Base-by-base conservation (phyloP, 2,797 vertebrate species). In the Enoplosus armatus region DNA sequence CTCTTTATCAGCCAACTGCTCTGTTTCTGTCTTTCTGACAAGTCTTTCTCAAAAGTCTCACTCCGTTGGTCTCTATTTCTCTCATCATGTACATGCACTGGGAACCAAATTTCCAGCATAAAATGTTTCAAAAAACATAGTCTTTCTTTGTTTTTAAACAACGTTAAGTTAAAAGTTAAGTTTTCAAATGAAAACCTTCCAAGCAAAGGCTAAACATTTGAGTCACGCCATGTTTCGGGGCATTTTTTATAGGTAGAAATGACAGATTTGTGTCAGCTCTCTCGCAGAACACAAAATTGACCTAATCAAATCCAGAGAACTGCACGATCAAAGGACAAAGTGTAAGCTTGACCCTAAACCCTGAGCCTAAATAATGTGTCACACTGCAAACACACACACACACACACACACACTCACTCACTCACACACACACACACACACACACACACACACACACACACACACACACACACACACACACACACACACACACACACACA, bases 311-410 rank as follows among this genome's bases (percentile, higher is more conserved):
- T 75, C 33, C 68, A 31, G 35, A 78, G 48, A 84, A 78, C 60
- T 66, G 24, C 24, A 37, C 55, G 85, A 86, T 88, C 82, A 90
- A 88, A 90, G 60, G 26, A 77, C 75, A 67, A 66, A 48, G 75
- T 53, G 67, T 59, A 31, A 75, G 74, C 31, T 55, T 82, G 82
- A 88, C 80, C 83, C 67, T 53, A 53, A 83, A 84, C 35, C 74
- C 43, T 26, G 48, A 76, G 64, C 55, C 14, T 81, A 77, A 81
- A 90, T 81, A 88, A 82, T 35, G n/a, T 80, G 78, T 80, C 83
- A 74, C 69, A 67, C 71, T 9, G 20, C 60, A 70, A 61, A 81
- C 69, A 54, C 43, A 59, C 66, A 54, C 48, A 55, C 69, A 59
- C 37, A 48, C 54, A 41, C 41, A 48, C 55, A 37, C 56, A 33